phyloP scores from a whole-genome alignment of 2,888 invertebrate genomes.

The Archips crataeganus region DNA sequence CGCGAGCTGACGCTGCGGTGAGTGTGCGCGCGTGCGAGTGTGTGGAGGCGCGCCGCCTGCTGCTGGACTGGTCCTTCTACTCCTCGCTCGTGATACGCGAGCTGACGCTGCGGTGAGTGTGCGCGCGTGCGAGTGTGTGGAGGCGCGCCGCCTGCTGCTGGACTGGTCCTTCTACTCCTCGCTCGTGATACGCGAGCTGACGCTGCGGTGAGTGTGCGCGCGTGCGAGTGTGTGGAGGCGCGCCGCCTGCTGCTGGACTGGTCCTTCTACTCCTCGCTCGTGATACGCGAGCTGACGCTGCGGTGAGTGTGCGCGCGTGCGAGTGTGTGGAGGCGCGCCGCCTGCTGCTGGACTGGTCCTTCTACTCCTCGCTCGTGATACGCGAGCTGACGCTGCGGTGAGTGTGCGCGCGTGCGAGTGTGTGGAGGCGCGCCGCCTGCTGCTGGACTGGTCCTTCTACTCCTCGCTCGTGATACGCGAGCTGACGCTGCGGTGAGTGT shows the following conservation, averaged over 20 bases:
- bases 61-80: constrained; percentile 98
- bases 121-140: too few relatives aligned
- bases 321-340: constrained; percentile 93
- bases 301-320: constrained; percentile 62
- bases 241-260: constrained; percentile 97
- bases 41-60: constrained; percentile 93
- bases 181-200: constrained; percentile 97
- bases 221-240: constrained; percentile 83
- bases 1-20: constrained; percentile 94
- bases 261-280: constrained; percentile 98
- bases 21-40: not conserved
- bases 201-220: constrained; percentile 84
- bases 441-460: constrained; percentile 98
- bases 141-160: constrained; percentile 94
- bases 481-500: constrained; percentile 89
- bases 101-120: constrained; percentile 89
- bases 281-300: constrained; percentile 96
- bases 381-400: constrained; percentile 94
- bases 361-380: constrained; percentile 98
- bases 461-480: constrained; percentile 98
- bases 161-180: constrained; percentile 99
- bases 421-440: constrained; percentile 95
- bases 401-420: not conserved
- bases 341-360: constrained; percentile 97
- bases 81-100: constrained; percentile 98